These are phyloP conservation scores for Brachylomia viminalis DNA, from an alignment of 2,888 invertebrate genomes.

Conservation along the genomic window DNA sequence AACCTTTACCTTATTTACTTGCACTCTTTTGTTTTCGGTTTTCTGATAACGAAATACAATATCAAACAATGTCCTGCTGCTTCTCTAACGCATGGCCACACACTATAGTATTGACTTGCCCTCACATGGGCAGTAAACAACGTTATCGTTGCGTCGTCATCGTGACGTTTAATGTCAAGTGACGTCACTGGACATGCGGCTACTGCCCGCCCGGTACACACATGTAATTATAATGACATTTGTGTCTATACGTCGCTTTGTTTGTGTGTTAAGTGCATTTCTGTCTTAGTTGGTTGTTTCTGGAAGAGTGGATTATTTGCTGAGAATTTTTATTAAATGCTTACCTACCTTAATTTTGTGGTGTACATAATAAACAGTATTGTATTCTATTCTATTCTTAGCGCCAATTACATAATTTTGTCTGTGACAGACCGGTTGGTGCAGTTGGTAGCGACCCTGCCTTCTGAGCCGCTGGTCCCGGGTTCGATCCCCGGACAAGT, in stretches of 20 bases:
- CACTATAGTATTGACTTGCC: constrained; percentile 57
- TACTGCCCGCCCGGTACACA: constrained; percentile 38
- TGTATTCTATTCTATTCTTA: too few relatives aligned
- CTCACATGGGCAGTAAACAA: constrained; percentile 71
- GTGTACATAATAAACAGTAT: too few relatives aligned
- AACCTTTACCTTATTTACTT: not conserved
- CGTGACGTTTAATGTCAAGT: constrained; percentile 70
- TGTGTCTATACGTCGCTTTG: constrained; percentile 19
- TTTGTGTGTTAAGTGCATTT: constrained; percentile 17
- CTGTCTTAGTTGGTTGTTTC: constrained; percentile 17
- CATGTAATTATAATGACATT: constrained; percentile 57
- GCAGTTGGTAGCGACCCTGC: too few relatives aligned
- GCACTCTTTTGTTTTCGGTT: not conserved
- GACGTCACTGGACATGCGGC: constrained; percentile 69
- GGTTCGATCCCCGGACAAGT: too few relatives aligned
- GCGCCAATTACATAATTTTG: too few relatives aligned
- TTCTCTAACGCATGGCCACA: constrained; percentile 26
- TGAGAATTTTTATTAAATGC: not conserved
- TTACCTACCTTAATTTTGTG: too few relatives aligned
- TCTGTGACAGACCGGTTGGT: too few relatives aligned
- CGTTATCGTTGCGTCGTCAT: constrained; percentile 72
- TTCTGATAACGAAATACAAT: not conserved
- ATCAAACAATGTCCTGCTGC: constrained; percentile 9
- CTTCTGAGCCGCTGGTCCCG: too few relatives aligned
- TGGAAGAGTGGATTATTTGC: not conserved